These are phyloP conservation scores for Nothocercus nigrocapillus DNA, from an alignment of 2,113 vertebrate species.

Conservation along the genomic window DNA sequence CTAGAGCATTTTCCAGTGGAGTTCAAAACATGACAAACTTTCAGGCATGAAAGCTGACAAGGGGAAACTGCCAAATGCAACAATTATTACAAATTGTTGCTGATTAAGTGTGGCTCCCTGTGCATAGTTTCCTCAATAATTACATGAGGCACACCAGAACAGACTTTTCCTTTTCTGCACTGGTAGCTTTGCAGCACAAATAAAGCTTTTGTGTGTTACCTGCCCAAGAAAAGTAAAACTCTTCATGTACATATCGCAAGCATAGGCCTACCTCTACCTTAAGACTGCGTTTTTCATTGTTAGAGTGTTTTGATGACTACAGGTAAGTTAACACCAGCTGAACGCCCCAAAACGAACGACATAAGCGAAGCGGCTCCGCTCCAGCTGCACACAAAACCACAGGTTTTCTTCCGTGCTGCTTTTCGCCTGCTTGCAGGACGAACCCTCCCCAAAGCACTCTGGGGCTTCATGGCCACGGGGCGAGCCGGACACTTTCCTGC, in stretches of 20 bases:
- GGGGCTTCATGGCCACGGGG: background rate
- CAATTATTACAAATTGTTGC: background rate
- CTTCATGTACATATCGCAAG: background rate
- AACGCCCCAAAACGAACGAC: background rate
- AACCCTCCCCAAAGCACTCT: background rate
- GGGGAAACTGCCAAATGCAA: background rate
- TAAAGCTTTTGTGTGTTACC: fast-evolving
- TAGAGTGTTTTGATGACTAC: background rate
- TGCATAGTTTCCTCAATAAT: background rate
- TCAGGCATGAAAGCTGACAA: background rate
- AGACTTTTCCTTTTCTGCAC: background rate
- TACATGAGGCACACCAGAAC: background rate
- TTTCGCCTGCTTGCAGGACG: background rate
- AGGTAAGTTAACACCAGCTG: background rate
- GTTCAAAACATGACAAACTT: background rate
- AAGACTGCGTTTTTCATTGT: background rate
- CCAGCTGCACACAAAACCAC: background rate
- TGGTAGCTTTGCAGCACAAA: background rate
- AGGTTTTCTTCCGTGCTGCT: background rate
- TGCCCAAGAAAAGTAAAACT: background rate
- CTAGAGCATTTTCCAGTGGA: background rate
- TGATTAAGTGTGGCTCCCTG: background rate
- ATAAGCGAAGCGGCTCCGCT: fast-evolving
- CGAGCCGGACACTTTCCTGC: background rate
- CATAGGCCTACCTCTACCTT: fast-evolving